Evolutionary conservation across 2,797 vertebrate species (phyloP), one percentile per base, ranked within the genome.

Genomic region (Gadopsis marmoratus): DNA sequence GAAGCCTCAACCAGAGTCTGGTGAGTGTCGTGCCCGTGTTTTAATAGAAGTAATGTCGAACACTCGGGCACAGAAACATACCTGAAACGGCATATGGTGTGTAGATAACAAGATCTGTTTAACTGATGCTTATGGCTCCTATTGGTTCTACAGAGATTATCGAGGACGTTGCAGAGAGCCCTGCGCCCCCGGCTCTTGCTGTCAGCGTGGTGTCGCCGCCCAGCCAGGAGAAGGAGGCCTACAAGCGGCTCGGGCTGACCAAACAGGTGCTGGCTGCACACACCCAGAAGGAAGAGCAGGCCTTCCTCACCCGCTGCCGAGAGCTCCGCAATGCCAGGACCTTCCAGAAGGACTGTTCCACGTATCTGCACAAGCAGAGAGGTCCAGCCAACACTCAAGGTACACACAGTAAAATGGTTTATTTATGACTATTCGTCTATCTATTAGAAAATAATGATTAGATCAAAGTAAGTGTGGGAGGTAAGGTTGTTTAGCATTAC

Each of bases 211-310:
- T 94, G 75, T 91, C 92, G 0, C 85, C 94, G 0, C 92, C 94
- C 7, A 95, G 90, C 82, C 95, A 94, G n/a, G 97, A 97, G 83
- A 96, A 97, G 86, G 97, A 96, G 69, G 88, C 96, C 7, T 97
- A 97, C 87, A 95, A 95, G 93, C 96, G 94, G 64, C 90, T 97
- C 73, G 97, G 96, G 1, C 95, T 99, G 70, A 99, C 98, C 59
- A 99, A 98, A 79, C 97, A 99, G 81, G 96, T 98, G 54, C 95
- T 99, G 87, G 97, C 97, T 0, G 97, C 96, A 0, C 98, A 99
- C 92, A 99, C 97, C 0, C 97, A 97, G 82, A 97, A 97, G 70
- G 98, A 99, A 77, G 98, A 99, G 86, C 97, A 98, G 86, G 96
- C 94, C 67, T 99, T 98, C 92, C 93, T 99, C 83, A 97, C 90